Conservation (phyloP, 2,888 invertebrate genomes). For the Acanthosoma haemorrhoidale region DNA sequence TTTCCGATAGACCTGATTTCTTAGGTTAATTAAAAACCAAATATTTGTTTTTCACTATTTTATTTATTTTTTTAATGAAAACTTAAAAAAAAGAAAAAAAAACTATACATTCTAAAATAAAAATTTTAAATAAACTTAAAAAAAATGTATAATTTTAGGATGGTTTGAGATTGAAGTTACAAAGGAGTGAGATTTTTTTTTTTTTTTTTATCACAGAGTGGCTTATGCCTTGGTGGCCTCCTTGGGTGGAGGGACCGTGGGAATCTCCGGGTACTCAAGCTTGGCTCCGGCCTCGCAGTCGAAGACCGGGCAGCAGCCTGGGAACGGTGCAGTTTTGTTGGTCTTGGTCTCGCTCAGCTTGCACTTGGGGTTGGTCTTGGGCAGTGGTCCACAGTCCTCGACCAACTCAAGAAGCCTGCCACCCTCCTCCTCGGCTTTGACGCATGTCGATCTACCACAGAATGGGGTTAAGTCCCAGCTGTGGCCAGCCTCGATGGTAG, state of each 20-base stretch:
- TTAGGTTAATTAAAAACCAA: neutral
- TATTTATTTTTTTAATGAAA: conserved; percentile 20
- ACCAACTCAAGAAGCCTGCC: conserved; percentile 50
- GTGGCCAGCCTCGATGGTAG: conserved; percentile 78
- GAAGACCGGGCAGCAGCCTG: conserved; percentile 78
- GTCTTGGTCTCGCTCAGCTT: conserved; percentile 75
- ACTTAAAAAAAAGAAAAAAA: conserved; percentile 14
- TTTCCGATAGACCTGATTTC: no score
- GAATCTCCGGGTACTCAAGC: conserved; percentile 79
- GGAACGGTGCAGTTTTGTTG: conserved; percentile 84
- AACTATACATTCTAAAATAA: conserved; percentile 2
- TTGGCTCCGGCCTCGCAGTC: conserved; percentile 79
- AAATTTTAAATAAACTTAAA: conserved; percentile 11
- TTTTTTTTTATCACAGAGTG: conserved; percentile 1
- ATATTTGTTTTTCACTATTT: neutral
- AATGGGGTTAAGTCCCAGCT: conserved; percentile 82
- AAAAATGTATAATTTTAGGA: conserved; percentile 9
- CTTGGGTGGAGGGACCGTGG: conserved; percentile 49
- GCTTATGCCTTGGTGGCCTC: conserved; percentile 39
- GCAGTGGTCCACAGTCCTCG: conserved; percentile 84
- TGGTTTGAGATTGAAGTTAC: neutral
- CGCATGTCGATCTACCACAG: conserved; percentile 86
- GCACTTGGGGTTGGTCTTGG: conserved; percentile 72
- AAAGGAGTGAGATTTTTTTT: neutral
- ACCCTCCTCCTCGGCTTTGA: conserved; percentile 71